Evolutionary conservation across 1,140 invertebrate species (phyloP), one percentile per base, ranked within the genome.

Genomic region (Aphelenchoides besseyi): DNA sequence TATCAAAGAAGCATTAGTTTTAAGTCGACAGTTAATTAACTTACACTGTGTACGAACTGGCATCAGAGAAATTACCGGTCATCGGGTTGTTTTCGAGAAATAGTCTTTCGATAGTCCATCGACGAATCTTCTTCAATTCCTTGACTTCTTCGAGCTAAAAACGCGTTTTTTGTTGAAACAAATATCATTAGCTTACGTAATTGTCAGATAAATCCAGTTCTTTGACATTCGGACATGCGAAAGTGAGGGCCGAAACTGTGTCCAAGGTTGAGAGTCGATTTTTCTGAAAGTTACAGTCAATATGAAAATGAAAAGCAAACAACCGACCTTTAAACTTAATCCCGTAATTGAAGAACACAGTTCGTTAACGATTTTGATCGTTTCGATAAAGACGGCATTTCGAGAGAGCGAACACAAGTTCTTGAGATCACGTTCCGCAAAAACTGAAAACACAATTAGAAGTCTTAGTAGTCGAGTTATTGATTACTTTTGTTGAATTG

Each of bases 11-110:
- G 26, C 8, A 36, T 41, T n/a, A 3, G 0, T 33, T 71, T 2
- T 1, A 55, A 68, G 29, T 30, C 2, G 29, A 55, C 30, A 33
- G 16, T 18, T n/a, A 32, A 18, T n/a, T 64, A 28, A 68, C 23
- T 18, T 28, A 73, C 71, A 59, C 72, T 35, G 71, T 62, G 54
- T 73, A 73, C 23, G 54, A 26, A 32, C 53, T 55, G 18, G 53
- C 71, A 64, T 73, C 71, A 28, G 68, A 55, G 52, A 57, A 73
- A 26, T 26, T 3, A 9, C 53, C 18, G 30, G 29, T 53, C 2
- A 61, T 63, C 35, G 68, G 77, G 53, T 76, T 76, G 52, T 76
- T 76, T 33, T 76, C 74, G n/a, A 76, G 62, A 53, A 70, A 67
- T 1, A 76, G 55, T 28, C 68, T 68, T 69, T 76, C 74, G 28